Conservation (phyloP, 2,888 invertebrate species). For the Megamerina dolium region DNA sequence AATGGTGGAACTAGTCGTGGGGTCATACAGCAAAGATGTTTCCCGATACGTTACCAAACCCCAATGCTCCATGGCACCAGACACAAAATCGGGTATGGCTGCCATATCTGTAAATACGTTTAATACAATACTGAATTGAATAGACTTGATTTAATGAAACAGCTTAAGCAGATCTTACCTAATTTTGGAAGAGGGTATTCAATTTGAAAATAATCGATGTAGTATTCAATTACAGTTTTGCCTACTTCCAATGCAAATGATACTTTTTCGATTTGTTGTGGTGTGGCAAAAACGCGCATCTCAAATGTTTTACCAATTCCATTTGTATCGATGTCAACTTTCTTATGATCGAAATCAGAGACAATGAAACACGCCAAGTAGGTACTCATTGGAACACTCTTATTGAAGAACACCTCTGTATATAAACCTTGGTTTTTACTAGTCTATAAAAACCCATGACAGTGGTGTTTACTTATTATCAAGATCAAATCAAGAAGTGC, state of each 20-base stretch:
- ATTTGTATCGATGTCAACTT: conserved; percentile 52
- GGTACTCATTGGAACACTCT: conserved; percentile 90
- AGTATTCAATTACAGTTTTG: conserved; percentile 69
- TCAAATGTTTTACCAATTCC: conserved; percentile 58
- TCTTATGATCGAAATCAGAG: conserved; percentile 69
- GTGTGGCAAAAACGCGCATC: conserved; percentile 70
- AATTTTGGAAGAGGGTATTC: conserved; percentile 85
- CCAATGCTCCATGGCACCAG: conserved; percentile 98
- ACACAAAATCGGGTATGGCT: conserved; percentile 49
- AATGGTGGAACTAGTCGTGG: conserved; percentile 62
- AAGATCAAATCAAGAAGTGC: background rate
- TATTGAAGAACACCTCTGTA: conserved; percentile 65
- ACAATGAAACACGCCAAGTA: conserved; percentile 89
- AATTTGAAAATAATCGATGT: conserved; percentile 77
- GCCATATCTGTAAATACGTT: conserved; percentile 39
- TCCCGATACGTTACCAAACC: conserved; percentile 86
- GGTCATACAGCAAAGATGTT: conserved; percentile 73
- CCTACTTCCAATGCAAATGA: conserved; percentile 70
- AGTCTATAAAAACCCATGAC: too few relatives aligned
- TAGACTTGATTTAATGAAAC: too few relatives aligned
- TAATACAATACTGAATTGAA: too few relatives aligned
- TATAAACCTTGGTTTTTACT: conserved; percentile 47
- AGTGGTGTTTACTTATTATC: too few relatives aligned
- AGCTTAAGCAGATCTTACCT: conserved; percentile 56
- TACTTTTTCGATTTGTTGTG: conserved; percentile 70